Base-by-base conservation (phyloP, 37 sponge, comb jelly and placozoan species). In the Cliona cf. orientalis region DNA sequence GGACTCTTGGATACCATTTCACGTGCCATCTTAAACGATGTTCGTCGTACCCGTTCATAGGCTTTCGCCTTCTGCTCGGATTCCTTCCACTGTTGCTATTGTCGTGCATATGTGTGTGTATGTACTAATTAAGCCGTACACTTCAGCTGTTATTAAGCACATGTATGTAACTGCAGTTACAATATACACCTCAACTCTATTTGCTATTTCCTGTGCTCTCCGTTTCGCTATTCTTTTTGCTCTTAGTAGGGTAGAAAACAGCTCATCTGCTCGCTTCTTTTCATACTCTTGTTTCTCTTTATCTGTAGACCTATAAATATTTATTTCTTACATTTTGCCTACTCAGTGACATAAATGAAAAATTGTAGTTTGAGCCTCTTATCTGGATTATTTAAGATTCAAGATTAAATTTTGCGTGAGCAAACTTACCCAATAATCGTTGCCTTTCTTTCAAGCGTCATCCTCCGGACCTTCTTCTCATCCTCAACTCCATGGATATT, bases 61-160 rank as follows among this genome's bases (percentile, higher is more conserved):
- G 14, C 63, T 26, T 83, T 93, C 6, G 90, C 90, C 39, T 89
- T 89, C 59, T 71, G 34, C 72, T 89, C 83, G 39, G 73, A 59
- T 32, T 86, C 66, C 39, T 75, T 49, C 94, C 94, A 93, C n/a
- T 41, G 67, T 23, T 71, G 69, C 86, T 91, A 38, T 35, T 58
- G 60, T 3, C 44, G 64, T 17, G 35, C 7, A 66, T 6, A 26
- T 59, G 40, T 72, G 36, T 41, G 2, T 29, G 41, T 14, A 65
- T 37, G 5, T 6, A 21, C 36, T 69, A n/a, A n/a, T n/a, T n/a
- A n/a, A n/a, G n/a, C n/a, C n/a, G n/a, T n/a, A 55, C 23, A 44
- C 53, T 60, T 7, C 26, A n/a, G 63, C 63, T 36, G 14, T 19
- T 19, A 35, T 49, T 14, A 49, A 49, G 9, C 53, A 49, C 14